Conservation (phyloP, 2,113 vertebrate species). For the Saccopteryx bilineata region DNA sequence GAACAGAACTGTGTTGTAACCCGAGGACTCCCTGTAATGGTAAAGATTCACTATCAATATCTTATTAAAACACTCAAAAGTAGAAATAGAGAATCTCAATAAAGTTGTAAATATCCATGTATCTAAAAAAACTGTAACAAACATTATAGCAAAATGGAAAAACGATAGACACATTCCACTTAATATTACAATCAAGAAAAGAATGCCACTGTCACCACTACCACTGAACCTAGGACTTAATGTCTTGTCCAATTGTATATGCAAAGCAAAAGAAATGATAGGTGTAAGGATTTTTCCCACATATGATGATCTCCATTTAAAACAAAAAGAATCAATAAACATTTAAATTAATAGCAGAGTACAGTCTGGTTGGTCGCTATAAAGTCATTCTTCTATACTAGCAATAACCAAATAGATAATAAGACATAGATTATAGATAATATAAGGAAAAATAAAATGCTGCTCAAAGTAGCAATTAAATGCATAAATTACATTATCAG, state of each 20-base stretch:
- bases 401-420: not conserved
- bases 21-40: too few relatives aligned
- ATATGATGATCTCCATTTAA: not conserved
- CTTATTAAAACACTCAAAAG: slow-evolving; percentile 24
- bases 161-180: not conserved
- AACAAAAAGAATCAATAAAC: not conserved
- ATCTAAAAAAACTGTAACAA: slow-evolving; percentile 33
- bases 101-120: slow-evolving; percentile 13
- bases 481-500: not conserved
- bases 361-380: not conserved
- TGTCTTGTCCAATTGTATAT: not conserved
- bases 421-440: not conserved
- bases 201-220: not conserved
- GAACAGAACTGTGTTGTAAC: too few relatives aligned
- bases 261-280: not conserved
- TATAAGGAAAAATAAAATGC: not conserved
- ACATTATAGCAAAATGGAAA: slow-evolving; percentile 7
- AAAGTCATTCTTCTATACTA: not conserved
- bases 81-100: slow-evolving; percentile 13
- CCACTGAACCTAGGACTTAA: not conserved
- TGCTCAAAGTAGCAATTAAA: not conserved
- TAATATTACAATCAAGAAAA: not conserved
- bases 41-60: not conserved
- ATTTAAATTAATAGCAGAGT: slow-evolving; percentile 8
- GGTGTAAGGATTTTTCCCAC: not conserved